Conservation (phyloP, 2,113 vertebrate genomes). For the Hippopotamus amphibius region DNA sequence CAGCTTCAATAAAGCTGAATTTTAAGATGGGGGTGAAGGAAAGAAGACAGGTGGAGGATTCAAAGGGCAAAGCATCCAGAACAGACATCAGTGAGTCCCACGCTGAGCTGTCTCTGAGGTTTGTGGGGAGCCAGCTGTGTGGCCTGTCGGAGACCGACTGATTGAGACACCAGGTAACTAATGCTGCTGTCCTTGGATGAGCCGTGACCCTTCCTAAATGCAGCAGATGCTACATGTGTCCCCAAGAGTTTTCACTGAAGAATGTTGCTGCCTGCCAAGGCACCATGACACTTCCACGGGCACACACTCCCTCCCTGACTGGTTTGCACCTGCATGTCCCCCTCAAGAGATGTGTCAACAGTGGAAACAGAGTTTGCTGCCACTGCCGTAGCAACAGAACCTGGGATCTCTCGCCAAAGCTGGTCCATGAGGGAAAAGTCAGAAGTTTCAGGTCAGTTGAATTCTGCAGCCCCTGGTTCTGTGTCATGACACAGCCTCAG, state of each 20-base stretch:
- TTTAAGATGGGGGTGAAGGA: not conserved
- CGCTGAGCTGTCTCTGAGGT: not conserved
- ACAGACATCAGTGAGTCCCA: not conserved
- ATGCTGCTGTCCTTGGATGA: not conserved
- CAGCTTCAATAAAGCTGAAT: not conserved
- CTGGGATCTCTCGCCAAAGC: not conserved
- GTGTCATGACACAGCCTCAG: not conserved
- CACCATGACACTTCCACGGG: not conserved
- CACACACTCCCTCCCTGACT: not conserved
- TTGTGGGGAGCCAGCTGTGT: not conserved
- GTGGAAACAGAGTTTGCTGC: not conserved
- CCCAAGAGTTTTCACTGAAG: not conserved
- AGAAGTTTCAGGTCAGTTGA: not conserved
- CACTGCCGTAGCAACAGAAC: not conserved
- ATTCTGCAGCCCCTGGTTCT: not conserved
- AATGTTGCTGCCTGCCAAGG: not conserved
- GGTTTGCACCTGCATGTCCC: not conserved
- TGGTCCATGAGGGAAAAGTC: not conserved
- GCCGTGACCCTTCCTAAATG: not conserved
- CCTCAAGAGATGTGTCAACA: not conserved
- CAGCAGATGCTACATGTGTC: not conserved
- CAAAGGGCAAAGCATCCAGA: not conserved
- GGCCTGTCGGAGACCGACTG: not conserved
- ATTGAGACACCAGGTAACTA: not conserved
- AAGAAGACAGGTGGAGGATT: not conserved